These are phyloP conservation scores for Psettodes erumei DNA, from an alignment of 2,113 vertebrate genomes.

Conservation along the genomic window DNA sequence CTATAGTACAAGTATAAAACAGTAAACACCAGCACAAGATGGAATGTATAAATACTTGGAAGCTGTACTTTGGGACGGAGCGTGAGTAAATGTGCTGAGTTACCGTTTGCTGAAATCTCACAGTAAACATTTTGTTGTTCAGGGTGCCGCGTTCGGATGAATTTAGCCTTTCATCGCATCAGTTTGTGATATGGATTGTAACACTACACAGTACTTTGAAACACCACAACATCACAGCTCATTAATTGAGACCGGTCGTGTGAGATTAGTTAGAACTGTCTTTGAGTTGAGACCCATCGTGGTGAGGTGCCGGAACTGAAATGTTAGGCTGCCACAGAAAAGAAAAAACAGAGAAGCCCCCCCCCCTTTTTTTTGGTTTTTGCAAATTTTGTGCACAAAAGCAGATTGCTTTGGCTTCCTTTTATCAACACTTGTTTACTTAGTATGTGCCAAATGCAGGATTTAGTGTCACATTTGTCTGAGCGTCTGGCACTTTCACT, in stretches of 20 bases:
- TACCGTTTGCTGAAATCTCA: too few species aligned
- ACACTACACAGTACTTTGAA: not conserved
- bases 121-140: too few species aligned
- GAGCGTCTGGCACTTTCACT: constrained; percentile 66
- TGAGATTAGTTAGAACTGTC: not conserved
- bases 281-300: constrained; percentile 1
- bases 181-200: constrained; percentile 16
- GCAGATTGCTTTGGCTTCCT: constrained; percentile 57
- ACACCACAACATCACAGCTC: constrained; percentile 12
- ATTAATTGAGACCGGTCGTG: constrained; percentile 2
- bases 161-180: constrained; percentile 6
- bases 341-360: not conserved
- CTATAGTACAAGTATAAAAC: not conserved
- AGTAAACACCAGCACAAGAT: not conserved
- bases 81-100: too few species aligned
- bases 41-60: not conserved
- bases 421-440: constrained; percentile 75
- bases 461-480: constrained; percentile 78
- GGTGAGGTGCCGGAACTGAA: constrained; percentile 10
- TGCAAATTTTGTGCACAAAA: constrained; percentile 49
- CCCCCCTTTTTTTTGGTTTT: not conserved
- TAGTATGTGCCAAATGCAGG: constrained; percentile 65
- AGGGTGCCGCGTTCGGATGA: constrained; percentile 1
- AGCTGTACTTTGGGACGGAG: too few species aligned
- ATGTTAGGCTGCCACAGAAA: constrained; percentile 10